phyloP scores from a whole-genome alignment of 2,113 vertebrate species.

The Neofelis nebulosa region DNA sequence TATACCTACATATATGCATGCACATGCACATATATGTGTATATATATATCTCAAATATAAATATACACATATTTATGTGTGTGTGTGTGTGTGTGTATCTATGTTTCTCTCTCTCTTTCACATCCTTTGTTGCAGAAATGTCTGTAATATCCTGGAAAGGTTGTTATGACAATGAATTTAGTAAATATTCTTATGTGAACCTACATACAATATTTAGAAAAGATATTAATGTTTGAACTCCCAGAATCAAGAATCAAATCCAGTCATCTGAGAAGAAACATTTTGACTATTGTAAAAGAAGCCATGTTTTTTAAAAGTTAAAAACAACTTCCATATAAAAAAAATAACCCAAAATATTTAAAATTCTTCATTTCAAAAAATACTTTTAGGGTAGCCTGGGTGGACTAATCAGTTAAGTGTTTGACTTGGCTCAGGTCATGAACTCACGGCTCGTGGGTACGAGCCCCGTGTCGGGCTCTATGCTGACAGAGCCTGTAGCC shows the following conservation, averaged over 20 bases:
- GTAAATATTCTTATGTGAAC: conserved; percentile 26
- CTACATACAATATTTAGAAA: conserved; percentile 41
- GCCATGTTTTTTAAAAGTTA: neutral
- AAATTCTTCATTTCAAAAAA: conserved; percentile 3
- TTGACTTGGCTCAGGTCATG: no score
- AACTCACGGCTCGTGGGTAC: no score
- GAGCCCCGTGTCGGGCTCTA: no score
- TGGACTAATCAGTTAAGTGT: no score
- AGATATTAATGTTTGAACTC: conserved; percentile 43
- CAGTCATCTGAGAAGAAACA: neutral
- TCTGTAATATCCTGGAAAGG: neutral
- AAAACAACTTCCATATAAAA: neutral
- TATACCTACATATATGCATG: no score
- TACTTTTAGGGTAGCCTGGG: no score
- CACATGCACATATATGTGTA: no score
- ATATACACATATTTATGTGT: no score
- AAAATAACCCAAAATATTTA: conserved; percentile 38
- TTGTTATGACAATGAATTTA: neutral
- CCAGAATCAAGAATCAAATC: neutral
- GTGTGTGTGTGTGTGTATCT: neutral
- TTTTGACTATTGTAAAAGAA: neutral
- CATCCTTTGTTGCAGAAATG: neutral
- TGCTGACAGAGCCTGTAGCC: no score
- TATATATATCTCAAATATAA: no score
- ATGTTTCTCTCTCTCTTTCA: neutral